Conservation (phyloP, 2,797 vertebrate species). For the Numenius phaeopus region DNA sequence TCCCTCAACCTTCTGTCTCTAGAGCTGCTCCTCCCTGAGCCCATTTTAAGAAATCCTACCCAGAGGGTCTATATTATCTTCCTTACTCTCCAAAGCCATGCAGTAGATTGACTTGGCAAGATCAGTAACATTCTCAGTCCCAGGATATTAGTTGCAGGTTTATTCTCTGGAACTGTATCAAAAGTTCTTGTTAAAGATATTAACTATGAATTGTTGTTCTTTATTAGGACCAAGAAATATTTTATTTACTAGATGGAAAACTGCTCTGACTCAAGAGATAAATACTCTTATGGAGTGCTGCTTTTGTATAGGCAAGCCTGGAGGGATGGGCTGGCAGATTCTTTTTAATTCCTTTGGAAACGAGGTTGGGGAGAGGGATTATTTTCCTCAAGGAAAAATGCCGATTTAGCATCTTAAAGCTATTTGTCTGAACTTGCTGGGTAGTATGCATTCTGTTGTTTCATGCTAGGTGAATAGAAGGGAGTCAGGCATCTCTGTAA, state of each 20-base stretch:
- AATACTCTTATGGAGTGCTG: not conserved
- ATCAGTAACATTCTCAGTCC: not conserved
- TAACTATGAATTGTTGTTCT: slow-evolving; percentile 18
- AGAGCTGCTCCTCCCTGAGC: not conserved
- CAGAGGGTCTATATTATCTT: not conserved
- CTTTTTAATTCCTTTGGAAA: slow-evolving; percentile 63
- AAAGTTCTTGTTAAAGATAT: slow-evolving; percentile 20
- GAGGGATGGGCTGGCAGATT: slow-evolving; percentile 41
- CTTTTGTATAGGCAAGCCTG: slow-evolving; percentile 55
- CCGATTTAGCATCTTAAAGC: slow-evolving; percentile 36
- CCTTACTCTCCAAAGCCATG: not conserved
- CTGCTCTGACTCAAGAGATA: slow-evolving; percentile 38
- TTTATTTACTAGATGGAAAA: slow-evolving; percentile 40
- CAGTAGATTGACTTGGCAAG: slow-evolving; percentile 6
- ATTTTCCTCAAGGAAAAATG: slow-evolving; percentile 57
- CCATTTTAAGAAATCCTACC: not conserved
- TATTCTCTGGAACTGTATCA: slow-evolving; percentile 44
- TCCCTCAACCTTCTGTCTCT: not conserved
- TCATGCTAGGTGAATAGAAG: not conserved
- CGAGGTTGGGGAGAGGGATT: not conserved
- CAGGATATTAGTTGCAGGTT: slow-evolving; percentile 46
- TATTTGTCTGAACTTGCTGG: slow-evolving; percentile 63
- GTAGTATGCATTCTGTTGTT: not conserved
- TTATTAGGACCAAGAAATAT: slow-evolving; percentile 13
- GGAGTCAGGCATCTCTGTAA: not conserved